These are phyloP conservation scores for Egretta garzetta DNA, from an alignment of 2,113 vertebrate genomes.

Conservation along the genomic window DNA sequence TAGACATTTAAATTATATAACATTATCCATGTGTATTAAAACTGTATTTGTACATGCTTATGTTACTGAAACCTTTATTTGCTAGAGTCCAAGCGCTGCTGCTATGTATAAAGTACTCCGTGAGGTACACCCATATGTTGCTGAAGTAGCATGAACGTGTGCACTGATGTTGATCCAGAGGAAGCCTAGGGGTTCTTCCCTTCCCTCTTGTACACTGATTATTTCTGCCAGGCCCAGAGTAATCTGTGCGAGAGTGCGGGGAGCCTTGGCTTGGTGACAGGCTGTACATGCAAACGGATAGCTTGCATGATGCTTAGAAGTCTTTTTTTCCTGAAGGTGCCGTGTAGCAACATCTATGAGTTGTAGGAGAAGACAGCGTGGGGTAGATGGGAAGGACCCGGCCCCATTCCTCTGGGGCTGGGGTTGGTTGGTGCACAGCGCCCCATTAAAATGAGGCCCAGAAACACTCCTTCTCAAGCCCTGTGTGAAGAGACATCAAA, in stretches of 20 bases:
- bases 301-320: constrained; percentile 22
- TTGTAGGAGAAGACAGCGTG: constrained; percentile 17
- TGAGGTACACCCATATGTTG: background rate
- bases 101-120: background rate
- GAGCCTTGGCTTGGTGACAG: constrained; percentile 32
- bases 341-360: background rate
- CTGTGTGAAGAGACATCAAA: background rate
- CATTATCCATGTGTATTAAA: background rate
- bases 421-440: background rate
- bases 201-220: constrained; percentile 14
- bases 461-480: background rate
- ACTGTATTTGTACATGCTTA: background rate
- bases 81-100: background rate
- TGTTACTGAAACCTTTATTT: background rate
- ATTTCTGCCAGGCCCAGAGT: constrained; percentile 49
- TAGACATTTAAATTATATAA: background rate
- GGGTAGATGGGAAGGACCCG: background rate
- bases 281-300: constrained; percentile 18
- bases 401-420: background rate
- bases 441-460: background rate
- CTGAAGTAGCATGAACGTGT: background rate
- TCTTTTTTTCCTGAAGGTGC: constrained; percentile 42
- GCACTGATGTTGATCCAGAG: constrained; percentile 29
- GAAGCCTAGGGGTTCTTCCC: constrained; percentile 38
- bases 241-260: fast-evolving